Evolutionary conservation across 2,797 vertebrate species (phyloP).

Genomic region (Phylloscopus collybita): DNA sequence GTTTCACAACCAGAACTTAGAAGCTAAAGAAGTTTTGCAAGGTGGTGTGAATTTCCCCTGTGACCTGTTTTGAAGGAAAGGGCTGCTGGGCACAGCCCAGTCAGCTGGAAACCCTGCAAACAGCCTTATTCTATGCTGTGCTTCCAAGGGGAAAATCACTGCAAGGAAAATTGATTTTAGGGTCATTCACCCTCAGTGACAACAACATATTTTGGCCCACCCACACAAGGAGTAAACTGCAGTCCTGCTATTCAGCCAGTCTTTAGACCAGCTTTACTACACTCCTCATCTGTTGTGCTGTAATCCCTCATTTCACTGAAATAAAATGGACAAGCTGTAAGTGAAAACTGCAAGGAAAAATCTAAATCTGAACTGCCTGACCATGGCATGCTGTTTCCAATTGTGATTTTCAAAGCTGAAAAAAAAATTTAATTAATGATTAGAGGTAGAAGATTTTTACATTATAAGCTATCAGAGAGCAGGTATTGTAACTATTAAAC

Average conservation of each 20-base stretch:
- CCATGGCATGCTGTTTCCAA: slow-evolving; percentile 37
- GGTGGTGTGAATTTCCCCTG: slow-evolving; percentile 46
- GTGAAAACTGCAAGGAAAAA: slow-evolving; percentile 15
- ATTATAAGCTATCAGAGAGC: background rate
- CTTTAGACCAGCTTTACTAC: slow-evolving; percentile 17
- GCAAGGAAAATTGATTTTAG: slow-evolving; percentile 84
- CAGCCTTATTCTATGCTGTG: slow-evolving; percentile 78
- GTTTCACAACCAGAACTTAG: slow-evolving; percentile 5
- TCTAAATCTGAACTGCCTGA: slow-evolving; percentile 35
- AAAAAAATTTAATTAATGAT: slow-evolving; percentile 63
- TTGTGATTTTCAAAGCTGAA: slow-evolving; percentile 51
- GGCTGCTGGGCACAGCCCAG: slow-evolving; percentile 73
- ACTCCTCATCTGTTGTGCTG: slow-evolving; percentile 3
- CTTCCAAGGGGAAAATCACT: slow-evolving; percentile 81
- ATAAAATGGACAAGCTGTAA: slow-evolving; percentile 25
- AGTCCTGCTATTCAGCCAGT: slow-evolving; percentile 33
- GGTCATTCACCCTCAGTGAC: slow-evolving; percentile 74
- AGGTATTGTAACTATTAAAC: slow-evolving; percentile 47
- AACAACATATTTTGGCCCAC: slow-evolving; percentile 65
- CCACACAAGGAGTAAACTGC: slow-evolving; percentile 70
- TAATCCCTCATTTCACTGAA: slow-evolving; percentile 51
- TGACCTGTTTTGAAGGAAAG: slow-evolving; percentile 70
- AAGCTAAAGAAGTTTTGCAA: slow-evolving; percentile 29
- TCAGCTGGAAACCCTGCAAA: slow-evolving; percentile 81
- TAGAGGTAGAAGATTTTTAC: slow-evolving; percentile 28